phyloP scores from a whole-genome alignment of 2,888 invertebrate genomes.

The Agrilus mali region DNA sequence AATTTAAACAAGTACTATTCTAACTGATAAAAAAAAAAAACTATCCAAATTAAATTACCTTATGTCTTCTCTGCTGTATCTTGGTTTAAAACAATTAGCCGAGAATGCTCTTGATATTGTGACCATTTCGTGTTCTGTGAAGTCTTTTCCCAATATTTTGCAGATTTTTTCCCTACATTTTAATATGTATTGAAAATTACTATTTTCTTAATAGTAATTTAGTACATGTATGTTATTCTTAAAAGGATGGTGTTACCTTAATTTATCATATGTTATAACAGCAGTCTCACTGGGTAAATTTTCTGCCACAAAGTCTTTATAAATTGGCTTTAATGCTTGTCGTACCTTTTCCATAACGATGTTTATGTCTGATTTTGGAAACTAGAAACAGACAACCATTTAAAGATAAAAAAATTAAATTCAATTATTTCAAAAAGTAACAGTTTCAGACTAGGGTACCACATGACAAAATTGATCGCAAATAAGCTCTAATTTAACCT shows the following conservation, averaged over 20 bases:
- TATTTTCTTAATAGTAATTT: no score
- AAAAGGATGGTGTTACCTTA: conserved; percentile 24
- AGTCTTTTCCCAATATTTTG: conserved; percentile 51
- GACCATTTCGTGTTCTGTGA: conserved; percentile 71
- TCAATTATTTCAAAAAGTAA: no score
- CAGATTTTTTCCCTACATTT: conserved; percentile 47
- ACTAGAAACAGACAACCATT: conserved; percentile 36
- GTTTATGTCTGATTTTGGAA: conserved; percentile 58
- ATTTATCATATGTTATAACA: conserved; percentile 30
- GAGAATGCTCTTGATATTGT: conserved; percentile 63
- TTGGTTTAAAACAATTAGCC: conserved; percentile 40
- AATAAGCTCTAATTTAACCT: no score
- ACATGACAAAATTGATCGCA: no score
- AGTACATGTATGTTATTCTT: no score
- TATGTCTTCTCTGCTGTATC: conserved; percentile 36
- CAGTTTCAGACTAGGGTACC: no score
- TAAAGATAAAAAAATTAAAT: no score
- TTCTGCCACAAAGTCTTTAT: conserved; percentile 63
- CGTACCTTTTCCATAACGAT: conserved; percentile 63
- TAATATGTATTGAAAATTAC: no score
- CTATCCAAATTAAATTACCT: conserved; percentile 31
- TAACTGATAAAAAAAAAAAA: neutral
- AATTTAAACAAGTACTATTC: conserved; percentile 6
- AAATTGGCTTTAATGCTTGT: conserved; percentile 51
- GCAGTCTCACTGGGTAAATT: conserved; percentile 40